Conservation (phyloP, 2,113 vertebrate species). For the Isichthys henryi region DNA sequence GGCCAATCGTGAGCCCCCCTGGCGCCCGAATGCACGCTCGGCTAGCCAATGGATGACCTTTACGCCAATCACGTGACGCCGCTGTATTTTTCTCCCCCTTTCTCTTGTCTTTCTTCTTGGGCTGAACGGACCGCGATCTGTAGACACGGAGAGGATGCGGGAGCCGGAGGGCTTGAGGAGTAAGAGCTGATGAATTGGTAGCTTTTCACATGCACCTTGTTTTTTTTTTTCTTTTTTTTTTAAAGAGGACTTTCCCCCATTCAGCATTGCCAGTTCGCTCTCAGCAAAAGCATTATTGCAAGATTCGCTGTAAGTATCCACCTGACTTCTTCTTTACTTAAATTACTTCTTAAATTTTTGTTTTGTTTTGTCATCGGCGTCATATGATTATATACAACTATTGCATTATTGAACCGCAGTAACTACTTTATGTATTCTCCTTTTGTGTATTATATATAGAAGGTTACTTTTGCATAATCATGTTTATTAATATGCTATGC, state of each 20-base stretch:
- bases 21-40: constrained; percentile 61
- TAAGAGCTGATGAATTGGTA: not conserved
- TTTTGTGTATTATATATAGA: not conserved
- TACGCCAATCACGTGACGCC: constrained; percentile 72
- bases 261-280: not conserved
- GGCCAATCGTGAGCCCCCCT: constrained; percentile 72
- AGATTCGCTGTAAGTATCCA: constrained; percentile 28
- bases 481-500: not conserved
- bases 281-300: not conserved
- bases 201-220: not conserved
- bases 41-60: constrained; percentile 69
- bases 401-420: not conserved
- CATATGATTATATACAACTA: not conserved
- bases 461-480: not conserved
- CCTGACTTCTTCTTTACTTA: constrained; percentile 5
- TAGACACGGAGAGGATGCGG: constrained; percentile 67
- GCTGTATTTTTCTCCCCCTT: constrained; percentile 49
- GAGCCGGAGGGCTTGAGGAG: constrained; percentile 54
- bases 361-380: not conserved
- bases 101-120: constrained; percentile 66
- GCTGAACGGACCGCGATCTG: constrained; percentile 67
- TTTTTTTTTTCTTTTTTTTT: not conserved
- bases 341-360: not conserved
- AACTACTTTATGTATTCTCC: not conserved
- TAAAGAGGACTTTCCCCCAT: constrained; percentile 37